Evolutionary conservation across 2,888 invertebrate genomes (phyloP).

Genomic region (Melanchra persicariae): DNA sequence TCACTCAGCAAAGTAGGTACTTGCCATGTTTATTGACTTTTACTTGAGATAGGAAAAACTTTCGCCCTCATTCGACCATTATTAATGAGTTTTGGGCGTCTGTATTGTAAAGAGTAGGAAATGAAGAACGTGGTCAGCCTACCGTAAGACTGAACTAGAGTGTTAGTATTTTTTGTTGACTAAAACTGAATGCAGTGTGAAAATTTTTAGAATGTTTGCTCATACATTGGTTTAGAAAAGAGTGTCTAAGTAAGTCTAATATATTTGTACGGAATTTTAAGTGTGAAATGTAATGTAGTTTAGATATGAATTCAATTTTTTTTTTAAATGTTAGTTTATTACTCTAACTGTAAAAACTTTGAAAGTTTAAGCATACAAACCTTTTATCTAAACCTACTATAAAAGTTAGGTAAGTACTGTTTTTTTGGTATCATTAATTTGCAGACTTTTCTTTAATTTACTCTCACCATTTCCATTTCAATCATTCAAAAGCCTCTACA

Average conservation of each 20-base stretch:
- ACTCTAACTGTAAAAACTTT: too few species aligned
- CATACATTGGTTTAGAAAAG: background rate
- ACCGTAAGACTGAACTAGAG: conserved; percentile 29
- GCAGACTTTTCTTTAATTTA: too few species aligned
- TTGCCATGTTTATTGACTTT: conserved; percentile 41
- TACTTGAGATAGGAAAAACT: conserved; percentile 55
- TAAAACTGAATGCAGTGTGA: conserved; percentile 6
- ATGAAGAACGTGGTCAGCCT: conserved; percentile 63
- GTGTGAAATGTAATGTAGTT: background rate
- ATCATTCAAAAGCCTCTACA: conserved; percentile 2
- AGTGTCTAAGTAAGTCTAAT: too few species aligned
- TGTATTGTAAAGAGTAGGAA: conserved; percentile 60
- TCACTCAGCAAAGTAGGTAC: conserved; percentile 37
- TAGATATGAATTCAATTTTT: background rate
- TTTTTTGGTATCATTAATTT: too few species aligned
- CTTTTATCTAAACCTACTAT: too few species aligned
- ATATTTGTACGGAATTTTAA: background rate
- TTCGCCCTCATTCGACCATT: conserved; percentile 38
- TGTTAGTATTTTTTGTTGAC: conserved; percentile 26
- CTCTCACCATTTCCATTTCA: background rate
- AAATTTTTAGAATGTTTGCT: conserved; percentile 36
- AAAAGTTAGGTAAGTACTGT: too few species aligned
- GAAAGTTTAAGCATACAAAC: too few species aligned
- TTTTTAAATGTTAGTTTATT: too few species aligned
- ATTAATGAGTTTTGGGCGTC: conserved; percentile 60